A percentile compares a stretch with the other conserved stretches of the same genome.
phyloP scores from a whole-genome alignment of 2,888 invertebrate genomes.

The Hypomecis punctinalis region DNA sequence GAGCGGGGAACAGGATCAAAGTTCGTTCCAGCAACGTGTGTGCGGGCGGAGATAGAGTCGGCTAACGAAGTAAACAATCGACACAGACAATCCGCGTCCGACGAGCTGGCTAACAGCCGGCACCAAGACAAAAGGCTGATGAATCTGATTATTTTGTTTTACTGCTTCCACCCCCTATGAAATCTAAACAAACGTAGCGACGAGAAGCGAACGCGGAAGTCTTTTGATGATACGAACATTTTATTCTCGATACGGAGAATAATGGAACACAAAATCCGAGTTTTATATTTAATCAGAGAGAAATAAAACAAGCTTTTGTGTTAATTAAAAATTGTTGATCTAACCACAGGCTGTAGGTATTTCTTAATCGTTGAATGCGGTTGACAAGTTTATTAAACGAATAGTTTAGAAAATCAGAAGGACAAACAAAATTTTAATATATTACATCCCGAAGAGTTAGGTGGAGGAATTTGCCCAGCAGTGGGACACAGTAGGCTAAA shows the following conservation, averaged over 20 bases:
- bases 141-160: conserved; percentile 74
- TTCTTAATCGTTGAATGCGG: too few relatives aligned
- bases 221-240: conserved; percentile 34
- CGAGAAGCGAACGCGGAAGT: conserved; percentile 43
- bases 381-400: too few relatives aligned
- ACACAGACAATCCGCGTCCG: conserved; percentile 71
- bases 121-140: conserved; percentile 74
- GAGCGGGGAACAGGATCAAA: conserved; percentile 58
- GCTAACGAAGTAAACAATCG: conserved; percentile 83
- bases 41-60: conserved; percentile 66
- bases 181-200: conserved; percentile 58
- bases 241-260: conserved; percentile 3
- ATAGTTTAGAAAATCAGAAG: too few relatives aligned
- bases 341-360: too few relatives aligned
- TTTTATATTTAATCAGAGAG: not conserved
- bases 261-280: too few relatives aligned
- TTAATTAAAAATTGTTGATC: not conserved
- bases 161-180: conserved; percentile 56
- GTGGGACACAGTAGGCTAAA: too few relatives aligned
- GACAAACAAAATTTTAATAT: too few relatives aligned
- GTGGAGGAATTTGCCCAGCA: too few relatives aligned
- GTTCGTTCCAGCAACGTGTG: conserved; percentile 63
- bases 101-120: conserved; percentile 61
- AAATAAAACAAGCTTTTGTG: not conserved
- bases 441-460: too few relatives aligned